These are phyloP conservation scores for Alca torda DNA, from an alignment of 2,797 vertebrate species.

Conservation along the genomic window DNA sequence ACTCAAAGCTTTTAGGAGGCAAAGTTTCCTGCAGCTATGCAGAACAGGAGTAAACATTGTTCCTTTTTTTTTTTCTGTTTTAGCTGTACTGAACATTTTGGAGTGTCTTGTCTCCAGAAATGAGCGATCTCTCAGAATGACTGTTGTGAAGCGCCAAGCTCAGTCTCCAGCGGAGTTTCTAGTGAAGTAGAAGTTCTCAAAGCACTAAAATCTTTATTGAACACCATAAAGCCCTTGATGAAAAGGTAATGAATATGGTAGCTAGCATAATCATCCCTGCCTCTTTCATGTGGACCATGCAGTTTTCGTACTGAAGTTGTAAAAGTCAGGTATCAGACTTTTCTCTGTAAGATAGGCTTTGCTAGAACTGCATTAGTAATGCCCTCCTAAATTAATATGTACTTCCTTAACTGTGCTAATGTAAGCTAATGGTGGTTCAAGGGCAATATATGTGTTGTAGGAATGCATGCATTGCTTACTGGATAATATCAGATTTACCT, in stretches of 20 bases:
- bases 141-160: constrained; percentile 95
- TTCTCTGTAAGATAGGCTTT: background rate
- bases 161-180: constrained; percentile 97
- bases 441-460: background rate
- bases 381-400: background rate
- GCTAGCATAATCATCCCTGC: background rate
- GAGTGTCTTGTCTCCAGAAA: constrained; percentile 97
- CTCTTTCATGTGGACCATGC: background rate
- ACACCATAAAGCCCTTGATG: constrained; percentile 97
- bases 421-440: background rate
- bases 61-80: background rate
- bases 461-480: background rate
- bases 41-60: background rate
- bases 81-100: constrained; percentile 92
- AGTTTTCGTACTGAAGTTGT: background rate
- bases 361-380: background rate
- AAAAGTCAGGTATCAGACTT: background rate
- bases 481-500: background rate
- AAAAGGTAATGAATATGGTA: constrained; percentile 83
- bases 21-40: background rate
- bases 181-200: constrained; percentile 98
- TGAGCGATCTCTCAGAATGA: constrained; percentile 95
- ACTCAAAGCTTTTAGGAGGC: background rate
- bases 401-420: background rate
- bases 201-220: constrained; percentile 95